Evolutionary conservation across 1,140 invertebrate species (phyloP).

Genomic region (Delia radicum): DNA sequence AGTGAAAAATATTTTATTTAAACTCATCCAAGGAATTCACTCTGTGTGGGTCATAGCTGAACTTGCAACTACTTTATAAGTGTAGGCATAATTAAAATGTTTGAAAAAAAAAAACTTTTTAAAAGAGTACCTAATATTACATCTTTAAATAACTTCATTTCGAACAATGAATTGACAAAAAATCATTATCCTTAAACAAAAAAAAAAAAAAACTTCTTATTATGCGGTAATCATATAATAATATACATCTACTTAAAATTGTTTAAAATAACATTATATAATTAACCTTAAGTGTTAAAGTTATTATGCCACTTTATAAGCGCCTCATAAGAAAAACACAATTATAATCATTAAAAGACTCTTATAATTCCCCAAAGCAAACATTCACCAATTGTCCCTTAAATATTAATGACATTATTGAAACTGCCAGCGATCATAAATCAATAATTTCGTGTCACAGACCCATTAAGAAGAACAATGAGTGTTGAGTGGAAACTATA

Average conservation of each 20-base stretch:
- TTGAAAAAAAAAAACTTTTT: not conserved
- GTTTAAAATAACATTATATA: not conserved
- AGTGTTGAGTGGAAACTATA: constrained; percentile 7
- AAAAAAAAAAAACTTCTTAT: not conserved
- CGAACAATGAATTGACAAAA: not conserved
- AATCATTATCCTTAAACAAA: not conserved
- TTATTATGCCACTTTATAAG: not conserved
- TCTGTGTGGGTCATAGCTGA: no score
- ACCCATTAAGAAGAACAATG: not conserved
- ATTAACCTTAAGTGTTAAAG: not conserved
- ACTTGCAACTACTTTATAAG: no score
- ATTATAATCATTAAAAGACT: no score
- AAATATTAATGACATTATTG: not conserved
- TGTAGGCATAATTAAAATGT: not conserved
- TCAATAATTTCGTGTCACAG: constrained; percentile 4
- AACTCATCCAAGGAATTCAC: no score
- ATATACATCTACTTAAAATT: not conserved
- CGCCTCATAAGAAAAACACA: no score
- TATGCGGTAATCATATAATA: not conserved
- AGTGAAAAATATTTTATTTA: no score
- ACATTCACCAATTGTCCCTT: not conserved
- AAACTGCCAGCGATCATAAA: not conserved
- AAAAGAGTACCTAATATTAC: not conserved
- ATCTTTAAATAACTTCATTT: constrained; percentile 7
- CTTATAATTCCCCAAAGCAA: not conserved